A percentile compares a stretch with the other conserved stretches of the same genome.
Conservation (phyloP, 2,797 vertebrate species). For the Florisuga fusca region DNA sequence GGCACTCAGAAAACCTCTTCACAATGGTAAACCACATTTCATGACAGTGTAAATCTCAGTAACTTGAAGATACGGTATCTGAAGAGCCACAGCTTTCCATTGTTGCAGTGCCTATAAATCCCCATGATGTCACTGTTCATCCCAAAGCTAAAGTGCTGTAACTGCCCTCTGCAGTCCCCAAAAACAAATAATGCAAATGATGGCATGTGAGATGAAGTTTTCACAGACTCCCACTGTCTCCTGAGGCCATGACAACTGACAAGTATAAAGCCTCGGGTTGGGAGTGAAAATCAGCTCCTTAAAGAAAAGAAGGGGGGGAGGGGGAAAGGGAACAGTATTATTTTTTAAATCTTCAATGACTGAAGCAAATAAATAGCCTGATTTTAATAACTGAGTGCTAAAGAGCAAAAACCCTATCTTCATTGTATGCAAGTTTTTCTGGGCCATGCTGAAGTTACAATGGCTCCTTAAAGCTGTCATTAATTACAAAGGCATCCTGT, state of each 20-base stretch:
- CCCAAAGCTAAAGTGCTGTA: slow-evolving; percentile 24
- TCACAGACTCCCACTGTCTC: neutral
- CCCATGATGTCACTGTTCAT: neutral
- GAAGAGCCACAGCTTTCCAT: neutral
- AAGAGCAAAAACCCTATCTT: neutral
- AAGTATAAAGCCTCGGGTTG: slow-evolving; percentile 2
- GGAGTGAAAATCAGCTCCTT: slow-evolving; percentile 30
- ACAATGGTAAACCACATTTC: slow-evolving; percentile 22
- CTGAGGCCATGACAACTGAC: neutral
- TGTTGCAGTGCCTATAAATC: neutral
- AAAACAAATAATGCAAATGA: slow-evolving; percentile 53
- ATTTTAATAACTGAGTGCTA: neutral
- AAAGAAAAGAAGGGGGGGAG: slow-evolving; percentile 38
- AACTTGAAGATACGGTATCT: neutral
- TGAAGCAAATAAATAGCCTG: neutral
- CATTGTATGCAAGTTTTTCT: neutral
- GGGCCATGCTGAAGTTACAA: neutral
- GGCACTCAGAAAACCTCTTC: neutral
- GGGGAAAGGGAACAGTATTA: neutral
- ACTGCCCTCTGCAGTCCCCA: neutral
- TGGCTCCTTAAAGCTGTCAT: neutral
- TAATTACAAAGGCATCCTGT: neutral
- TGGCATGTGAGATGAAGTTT: neutral
- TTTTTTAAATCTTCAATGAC: neutral
- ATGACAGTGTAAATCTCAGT: slow-evolving; percentile 27